phyloP scores from a whole-genome alignment of 2,888 invertebrate genomes.

The Tryphoninae sp. region DNA sequence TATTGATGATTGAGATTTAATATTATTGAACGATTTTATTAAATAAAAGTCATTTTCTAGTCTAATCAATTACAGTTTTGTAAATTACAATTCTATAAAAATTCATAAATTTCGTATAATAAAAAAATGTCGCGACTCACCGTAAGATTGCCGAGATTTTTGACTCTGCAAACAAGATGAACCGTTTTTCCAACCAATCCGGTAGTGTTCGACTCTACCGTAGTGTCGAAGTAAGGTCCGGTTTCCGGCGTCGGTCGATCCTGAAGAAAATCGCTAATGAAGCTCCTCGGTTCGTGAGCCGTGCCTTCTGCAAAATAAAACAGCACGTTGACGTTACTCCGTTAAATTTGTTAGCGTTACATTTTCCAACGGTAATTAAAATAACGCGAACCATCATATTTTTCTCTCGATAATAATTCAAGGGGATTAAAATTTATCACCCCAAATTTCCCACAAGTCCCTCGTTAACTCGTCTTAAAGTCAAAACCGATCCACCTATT shows the following conservation, averaged over 20 bases:
- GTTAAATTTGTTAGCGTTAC: no score
- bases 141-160: slow-evolving; percentile 81
- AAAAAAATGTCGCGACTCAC: slow-evolving; percentile 71
- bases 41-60: neutral
- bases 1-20: no score
- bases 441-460: no score
- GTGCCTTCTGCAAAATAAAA: slow-evolving; percentile 76
- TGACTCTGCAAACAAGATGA: slow-evolving; percentile 81
- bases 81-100: slow-evolving; percentile 11
- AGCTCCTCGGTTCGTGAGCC: slow-evolving; percentile 81
- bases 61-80: neutral
- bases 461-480: no score
- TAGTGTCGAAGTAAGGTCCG: slow-evolving; percentile 79
- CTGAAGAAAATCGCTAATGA: slow-evolving; percentile 79
- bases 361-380: no score
- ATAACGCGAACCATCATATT: no score
- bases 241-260: slow-evolving; percentile 79
- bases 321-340: neutral
- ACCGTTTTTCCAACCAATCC: slow-evolving; percentile 82
- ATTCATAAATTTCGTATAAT: slow-evolving; percentile 17
- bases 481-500: no score
- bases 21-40: neutral
- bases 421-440: no score
- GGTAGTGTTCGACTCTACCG: slow-evolving; percentile 80
- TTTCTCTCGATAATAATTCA: no score